These are phyloP conservation scores for Eilema sororculum DNA, from an alignment of 2,888 invertebrate species.

Conservation along the genomic window DNA sequence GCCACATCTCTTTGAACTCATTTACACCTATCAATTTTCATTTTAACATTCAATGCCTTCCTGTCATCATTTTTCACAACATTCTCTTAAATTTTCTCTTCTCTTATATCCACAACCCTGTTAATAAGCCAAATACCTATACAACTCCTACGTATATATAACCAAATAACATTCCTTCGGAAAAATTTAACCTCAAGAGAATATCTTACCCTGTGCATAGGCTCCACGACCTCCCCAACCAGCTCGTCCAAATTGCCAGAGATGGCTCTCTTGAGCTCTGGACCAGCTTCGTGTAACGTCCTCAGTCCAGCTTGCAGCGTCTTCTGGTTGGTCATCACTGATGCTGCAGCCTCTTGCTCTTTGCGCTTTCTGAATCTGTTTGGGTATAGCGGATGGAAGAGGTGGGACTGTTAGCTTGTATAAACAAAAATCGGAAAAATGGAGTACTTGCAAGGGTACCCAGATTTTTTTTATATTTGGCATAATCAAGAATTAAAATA, in stretches of 20 bases:
- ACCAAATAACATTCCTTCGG: not conserved
- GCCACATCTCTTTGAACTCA: too few relatives aligned
- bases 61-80: too few relatives aligned
- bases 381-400: slow-evolving; percentile 17
- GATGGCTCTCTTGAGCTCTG: slow-evolving; percentile 98
- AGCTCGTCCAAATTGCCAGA: slow-evolving; percentile 98
- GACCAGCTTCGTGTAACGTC: slow-evolving; percentile 98
- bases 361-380: slow-evolving; percentile 97
- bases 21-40: too few relatives aligned
- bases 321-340: slow-evolving; percentile 89
- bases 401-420: not conserved
- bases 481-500: not conserved
- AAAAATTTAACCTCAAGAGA: not conserved
- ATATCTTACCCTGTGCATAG: slow-evolving; percentile 96
- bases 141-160: not conserved
- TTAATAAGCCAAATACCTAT: too few relatives aligned
- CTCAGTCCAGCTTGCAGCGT: slow-evolving; percentile 98
- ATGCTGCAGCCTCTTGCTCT: slow-evolving; percentile 90
- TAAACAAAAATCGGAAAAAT: not conserved
- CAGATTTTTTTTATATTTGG: not conserved
- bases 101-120: too few relatives aligned
- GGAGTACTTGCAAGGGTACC: not conserved
- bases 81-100: too few relatives aligned
- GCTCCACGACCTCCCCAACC: slow-evolving; percentile 96
- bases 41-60: too few relatives aligned